Evolutionary conservation across 2,888 invertebrate species (phyloP).

Genomic region (Gandaritis pyraliata): DNA sequence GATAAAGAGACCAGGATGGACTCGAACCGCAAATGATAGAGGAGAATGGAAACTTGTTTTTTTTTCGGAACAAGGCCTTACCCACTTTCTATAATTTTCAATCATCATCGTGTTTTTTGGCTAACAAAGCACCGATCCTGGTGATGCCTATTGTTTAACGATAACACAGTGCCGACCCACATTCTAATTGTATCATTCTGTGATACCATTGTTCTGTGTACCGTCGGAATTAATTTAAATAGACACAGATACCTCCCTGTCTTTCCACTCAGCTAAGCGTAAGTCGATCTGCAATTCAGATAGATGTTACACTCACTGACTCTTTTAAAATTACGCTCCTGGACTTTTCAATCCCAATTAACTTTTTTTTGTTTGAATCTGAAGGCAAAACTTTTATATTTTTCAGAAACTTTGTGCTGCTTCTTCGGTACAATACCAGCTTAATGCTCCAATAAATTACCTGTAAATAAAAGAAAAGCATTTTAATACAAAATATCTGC

Average conservation of each 20-base stretch:
- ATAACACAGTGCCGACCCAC: slow-evolving; percentile 43
- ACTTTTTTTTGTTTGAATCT: slow-evolving; percentile 57
- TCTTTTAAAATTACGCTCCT: slow-evolving; percentile 70
- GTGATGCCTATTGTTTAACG: slow-evolving; percentile 28
- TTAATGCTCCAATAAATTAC: slow-evolving; percentile 49
- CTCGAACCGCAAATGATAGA: too few species aligned
- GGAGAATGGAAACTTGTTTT: too few species aligned
- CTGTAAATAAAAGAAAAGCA: slow-evolving; percentile 52
- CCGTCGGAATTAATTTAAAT: slow-evolving; percentile 75
- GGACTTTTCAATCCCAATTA: slow-evolving; percentile 54
- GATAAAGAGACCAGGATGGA: too few species aligned
- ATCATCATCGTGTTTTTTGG: not conserved
- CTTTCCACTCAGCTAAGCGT: slow-evolving; percentile 70
- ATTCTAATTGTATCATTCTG: slow-evolving; percentile 44
- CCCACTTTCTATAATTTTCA: not conserved
- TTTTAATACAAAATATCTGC: slow-evolving; percentile 34
- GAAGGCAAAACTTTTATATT: slow-evolving; percentile 33
- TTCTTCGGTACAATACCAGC: slow-evolving; percentile 36
- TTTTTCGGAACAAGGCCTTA: too few species aligned
- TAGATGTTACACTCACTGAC: slow-evolving; percentile 70
- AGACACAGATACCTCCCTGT: slow-evolving; percentile 65
- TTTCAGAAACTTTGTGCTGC: slow-evolving; percentile 47
- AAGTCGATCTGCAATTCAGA: slow-evolving; percentile 75
- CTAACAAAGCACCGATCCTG: slow-evolving; percentile 15
- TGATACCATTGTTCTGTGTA: slow-evolving; percentile 47